A percentile compares a stretch with the other conserved stretches of the same genome.
phyloP scores from a whole-genome alignment of 53 echinoderm and acorn worm genomes.

The Temnopleurus reevesii region DNA sequence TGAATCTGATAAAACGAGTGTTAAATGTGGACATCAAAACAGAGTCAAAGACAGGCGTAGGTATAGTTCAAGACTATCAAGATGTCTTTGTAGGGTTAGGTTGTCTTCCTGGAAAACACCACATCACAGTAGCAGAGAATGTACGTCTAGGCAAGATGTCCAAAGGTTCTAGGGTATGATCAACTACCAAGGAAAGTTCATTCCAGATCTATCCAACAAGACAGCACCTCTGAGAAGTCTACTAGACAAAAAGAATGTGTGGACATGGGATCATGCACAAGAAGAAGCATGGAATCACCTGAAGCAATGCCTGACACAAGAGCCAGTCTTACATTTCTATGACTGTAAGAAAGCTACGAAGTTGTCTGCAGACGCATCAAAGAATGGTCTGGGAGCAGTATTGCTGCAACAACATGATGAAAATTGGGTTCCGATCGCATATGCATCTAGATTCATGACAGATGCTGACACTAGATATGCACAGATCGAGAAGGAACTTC shows the following conservation, averaged over 20 bases:
- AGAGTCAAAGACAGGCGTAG: neutral
- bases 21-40: neutral
- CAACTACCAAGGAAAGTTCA: conserved; percentile 50
- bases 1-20: conserved; percentile 6
- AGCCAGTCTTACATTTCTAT: conserved; percentile 63
- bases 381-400: conserved; percentile 25
- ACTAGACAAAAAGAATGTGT: conserved; percentile 56
- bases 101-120: conserved; percentile 42
- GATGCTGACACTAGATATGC: neutral
- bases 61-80: neutral
- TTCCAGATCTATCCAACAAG: conserved; percentile 53
- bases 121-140: neutral
- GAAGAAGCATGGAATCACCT: neutral
- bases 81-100: conserved; percentile 53
- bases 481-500: too few relatives aligned
- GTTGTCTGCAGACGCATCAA: conserved; percentile 68
- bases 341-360: conserved; percentile 58
- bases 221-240: conserved; percentile 54
- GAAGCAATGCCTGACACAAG: conserved; percentile 45
- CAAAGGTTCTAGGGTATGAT: conserved; percentile 46
- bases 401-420: conserved; percentile 55
- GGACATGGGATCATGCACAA: conserved; percentile 48
- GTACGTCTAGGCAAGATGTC: neutral
- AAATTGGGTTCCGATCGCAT: conserved; percentile 64
- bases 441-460: conserved; percentile 42